These are phyloP conservation scores for Intellagama lesueurii DNA, from an alignment of 2,797 vertebrate genomes.

Conservation along the genomic window DNA sequence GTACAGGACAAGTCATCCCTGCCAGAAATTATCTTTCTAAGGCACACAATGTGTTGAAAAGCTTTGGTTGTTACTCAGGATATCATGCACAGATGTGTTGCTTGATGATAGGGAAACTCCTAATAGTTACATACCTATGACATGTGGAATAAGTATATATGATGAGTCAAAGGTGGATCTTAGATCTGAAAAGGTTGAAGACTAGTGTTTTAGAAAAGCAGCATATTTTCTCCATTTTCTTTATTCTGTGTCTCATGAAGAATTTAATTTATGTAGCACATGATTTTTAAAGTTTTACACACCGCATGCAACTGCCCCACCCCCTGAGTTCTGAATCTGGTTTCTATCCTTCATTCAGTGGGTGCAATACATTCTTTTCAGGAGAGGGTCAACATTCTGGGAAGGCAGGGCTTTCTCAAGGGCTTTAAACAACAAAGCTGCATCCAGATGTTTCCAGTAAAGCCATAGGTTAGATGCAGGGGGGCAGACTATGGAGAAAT, in stretches of 20 bases:
- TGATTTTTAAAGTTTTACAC: slow-evolving; percentile 4
- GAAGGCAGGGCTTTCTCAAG: background rate
- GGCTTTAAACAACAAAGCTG: slow-evolving; percentile 18
- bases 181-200: background rate
- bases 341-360: slow-evolving; percentile 16
- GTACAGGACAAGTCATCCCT: background rate
- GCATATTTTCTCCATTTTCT: background rate
- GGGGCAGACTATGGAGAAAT: background rate
- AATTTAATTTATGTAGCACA: background rate
- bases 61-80: too few relatives aligned
- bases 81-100: background rate
- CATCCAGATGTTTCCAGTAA: slow-evolving; percentile 42
- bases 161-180: background rate
- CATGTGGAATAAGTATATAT: background rate
- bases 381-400: slow-evolving; percentile 5
- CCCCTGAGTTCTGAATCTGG: background rate
- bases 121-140: background rate
- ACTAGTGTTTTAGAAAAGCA: background rate
- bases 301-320: background rate
- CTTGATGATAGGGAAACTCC: background rate
- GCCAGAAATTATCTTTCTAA: background rate
- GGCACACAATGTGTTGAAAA: background rate
- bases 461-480: slow-evolving; percentile 12
- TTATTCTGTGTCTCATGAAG: background rate
- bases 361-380: slow-evolving; percentile 17